Base-by-base conservation (phyloP, 2,113 vertebrate species). In the Mormyrus lacerda region DNA sequence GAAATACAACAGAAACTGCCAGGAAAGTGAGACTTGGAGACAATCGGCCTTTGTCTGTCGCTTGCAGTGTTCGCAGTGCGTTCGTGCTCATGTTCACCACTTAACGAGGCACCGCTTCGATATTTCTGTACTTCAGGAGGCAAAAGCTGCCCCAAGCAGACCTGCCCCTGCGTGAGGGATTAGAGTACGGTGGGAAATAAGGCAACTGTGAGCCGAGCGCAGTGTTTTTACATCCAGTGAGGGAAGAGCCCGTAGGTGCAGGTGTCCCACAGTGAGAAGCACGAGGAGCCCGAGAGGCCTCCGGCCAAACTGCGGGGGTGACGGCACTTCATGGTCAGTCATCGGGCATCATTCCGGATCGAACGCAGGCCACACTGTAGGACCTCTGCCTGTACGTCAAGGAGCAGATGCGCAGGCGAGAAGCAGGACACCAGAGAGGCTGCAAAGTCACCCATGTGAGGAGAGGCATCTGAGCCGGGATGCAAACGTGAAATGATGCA, bases 121-220 rank as follows among this genome's bases (percentile, higher is more conserved):
- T 95, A 95, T 95, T 95, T 94, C 93, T 94, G 13, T 94, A 94
- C 95, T 94, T 94, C 94, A 93, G 92, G 93, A 95, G 95, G 95
- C 94, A 95, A 95, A 95, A 95, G 94, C 94, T 92, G 94, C 93
- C 93, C 31, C 13, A 0, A 76, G 69, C 2, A 76, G 31, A 39
- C 31, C 27, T 15, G 15, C 13, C 69, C 69, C 4, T 17, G 13
- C 31, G 0, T 39, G 35, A 39, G 31, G 31, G 69, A 76, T 39
- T 39, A 8, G 17, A 39, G 69, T 0, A 76, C 4, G 0, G 2
- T 31, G 69, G 17, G 15, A 76, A 39, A 76, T 76, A 19, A 76
- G 4, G 5, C 61, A 65, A 3, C 35, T 6, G 69, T 35, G 13
- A 76, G 69, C 2, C 31, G 17, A 65, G 58, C 58, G 2, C 13